These are phyloP conservation scores for Drosophila tristis DNA, from an alignment of 1,140 invertebrate genomes.

Conservation along the genomic window DNA sequence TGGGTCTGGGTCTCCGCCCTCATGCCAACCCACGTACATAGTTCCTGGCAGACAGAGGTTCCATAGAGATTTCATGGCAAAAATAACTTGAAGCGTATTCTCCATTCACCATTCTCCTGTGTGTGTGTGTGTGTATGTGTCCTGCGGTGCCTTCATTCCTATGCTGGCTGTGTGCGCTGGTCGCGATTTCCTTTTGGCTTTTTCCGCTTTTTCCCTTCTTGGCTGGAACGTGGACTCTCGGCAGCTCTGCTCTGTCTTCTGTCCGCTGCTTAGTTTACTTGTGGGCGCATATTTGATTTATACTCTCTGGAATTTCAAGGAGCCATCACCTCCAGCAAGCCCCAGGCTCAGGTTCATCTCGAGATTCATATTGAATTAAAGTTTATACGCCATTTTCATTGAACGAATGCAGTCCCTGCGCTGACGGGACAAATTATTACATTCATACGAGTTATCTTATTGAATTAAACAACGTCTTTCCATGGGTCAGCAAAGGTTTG, in stretches of 20 bases:
- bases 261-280: slow-evolving; percentile 52
- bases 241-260: slow-evolving; percentile 50
- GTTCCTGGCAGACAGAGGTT: slow-evolving; percentile 29
- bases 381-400: slow-evolving; percentile 64
- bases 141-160: slow-evolving; percentile 63
- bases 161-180: slow-evolving; percentile 70
- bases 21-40: slow-evolving; percentile 21
- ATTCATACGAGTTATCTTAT: slow-evolving; percentile 15
- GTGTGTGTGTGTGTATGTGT: slow-evolving; percentile 16
- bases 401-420: slow-evolving; percentile 38
- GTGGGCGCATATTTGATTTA: slow-evolving; percentile 73
- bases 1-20: slow-evolving; percentile 14
- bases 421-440: slow-evolving; percentile 36
- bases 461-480: no score
- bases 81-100: slow-evolving; percentile 65
- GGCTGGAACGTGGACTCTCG: slow-evolving; percentile 48
- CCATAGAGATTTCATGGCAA: slow-evolving; percentile 63
- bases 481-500: not conserved
- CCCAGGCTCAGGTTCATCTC: slow-evolving; percentile 29
- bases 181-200: slow-evolving; percentile 57
- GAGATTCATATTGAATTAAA: slow-evolving; percentile 41
- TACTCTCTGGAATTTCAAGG: slow-evolving; percentile 37
- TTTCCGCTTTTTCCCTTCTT: slow-evolving; percentile 20
- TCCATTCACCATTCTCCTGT: slow-evolving; percentile 20
- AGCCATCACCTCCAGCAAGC: slow-evolving; percentile 1